phyloP scores from a whole-genome alignment of 2,113 vertebrate genomes.

The Patagioenas fasciata region DNA sequence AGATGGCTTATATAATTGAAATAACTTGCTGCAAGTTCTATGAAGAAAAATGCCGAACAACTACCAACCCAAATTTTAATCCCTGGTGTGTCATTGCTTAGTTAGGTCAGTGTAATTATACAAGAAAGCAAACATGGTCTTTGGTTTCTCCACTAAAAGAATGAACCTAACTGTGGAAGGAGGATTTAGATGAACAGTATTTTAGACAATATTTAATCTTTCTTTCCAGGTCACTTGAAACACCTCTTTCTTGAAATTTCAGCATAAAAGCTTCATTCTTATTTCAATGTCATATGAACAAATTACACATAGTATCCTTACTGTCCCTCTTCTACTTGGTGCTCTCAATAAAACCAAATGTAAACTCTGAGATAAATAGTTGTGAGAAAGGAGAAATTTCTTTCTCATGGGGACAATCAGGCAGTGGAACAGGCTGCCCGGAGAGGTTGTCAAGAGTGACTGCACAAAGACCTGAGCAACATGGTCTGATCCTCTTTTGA shows the following conservation, averaged over 20 bases:
- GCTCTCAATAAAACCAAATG: not conserved
- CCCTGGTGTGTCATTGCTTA: not conserved
- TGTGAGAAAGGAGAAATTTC: not conserved
- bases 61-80: not conserved
- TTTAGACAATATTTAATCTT: not conserved
- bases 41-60: not conserved
- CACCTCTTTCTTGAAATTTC: not conserved
- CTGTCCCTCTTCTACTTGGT: not conserved
- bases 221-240: not conserved
- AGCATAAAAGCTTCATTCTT: not conserved
- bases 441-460: not conserved
- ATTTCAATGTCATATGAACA: not conserved
- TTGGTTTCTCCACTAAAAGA: not conserved
- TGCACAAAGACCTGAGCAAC: not conserved
- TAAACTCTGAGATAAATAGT: not conserved
- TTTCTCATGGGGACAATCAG: not conserved
- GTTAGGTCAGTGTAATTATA: not conserved
- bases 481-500: not conserved
- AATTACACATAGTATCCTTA: not conserved
- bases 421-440: not conserved
- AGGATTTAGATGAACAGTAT: not conserved
- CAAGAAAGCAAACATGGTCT: not conserved
- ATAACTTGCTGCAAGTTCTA: not conserved
- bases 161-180: not conserved
- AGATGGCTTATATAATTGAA: not conserved